Base-by-base conservation (phyloP, 2,797 vertebrate genomes). In the Sandelia bainsii region DNA sequence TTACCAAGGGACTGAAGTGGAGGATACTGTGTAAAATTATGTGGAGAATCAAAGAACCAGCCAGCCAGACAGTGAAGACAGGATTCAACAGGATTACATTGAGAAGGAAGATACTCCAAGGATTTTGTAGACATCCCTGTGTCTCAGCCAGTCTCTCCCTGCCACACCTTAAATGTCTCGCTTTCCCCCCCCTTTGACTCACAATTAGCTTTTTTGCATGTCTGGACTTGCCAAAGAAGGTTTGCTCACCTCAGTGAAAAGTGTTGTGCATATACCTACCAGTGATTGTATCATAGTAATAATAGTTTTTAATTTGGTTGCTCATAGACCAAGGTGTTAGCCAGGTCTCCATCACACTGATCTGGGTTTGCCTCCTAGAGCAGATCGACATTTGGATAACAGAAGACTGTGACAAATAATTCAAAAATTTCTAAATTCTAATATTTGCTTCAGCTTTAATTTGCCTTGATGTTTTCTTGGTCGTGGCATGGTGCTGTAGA, bases 221-320 rank as follows among this genome's bases (percentile, higher is more conserved):
- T 82, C 76, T 80, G 52, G 72, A 79, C 81, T n/a, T 85, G 86
- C 52, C 37, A 14, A 6, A 1, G 56, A 48, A 29, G 44, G 61
- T 37, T 58, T 48, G 22, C 57, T 62, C 42, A 8, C 19, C 29
- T 57, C 16, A 17, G 14, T 48, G 13, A 34, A 72, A 32, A 32
- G 45, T 73, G 62, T 70, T 44, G 63, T 42, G 13, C 37, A 72
- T 65, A 69, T 56, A n/a, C 39, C 66, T 23, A 23, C 12, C 50
- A 49, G 2, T 65, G 46, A 61, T 44, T 72, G n/a, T n/a, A 23
- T 71, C 50, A 23, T 32, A 29, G 22, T 42, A 32, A 37, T 49
- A 40, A 48, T 32, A 34, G 25, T 10, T 39, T 49, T 62, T 32
- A 49, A 25, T 20, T 45, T 20, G 57, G 48, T 34, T 62, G 42